These are phyloP conservation scores for Fissipunctia ypsillon DNA, from an alignment of 2,888 invertebrate species.

Conservation along the genomic window DNA sequence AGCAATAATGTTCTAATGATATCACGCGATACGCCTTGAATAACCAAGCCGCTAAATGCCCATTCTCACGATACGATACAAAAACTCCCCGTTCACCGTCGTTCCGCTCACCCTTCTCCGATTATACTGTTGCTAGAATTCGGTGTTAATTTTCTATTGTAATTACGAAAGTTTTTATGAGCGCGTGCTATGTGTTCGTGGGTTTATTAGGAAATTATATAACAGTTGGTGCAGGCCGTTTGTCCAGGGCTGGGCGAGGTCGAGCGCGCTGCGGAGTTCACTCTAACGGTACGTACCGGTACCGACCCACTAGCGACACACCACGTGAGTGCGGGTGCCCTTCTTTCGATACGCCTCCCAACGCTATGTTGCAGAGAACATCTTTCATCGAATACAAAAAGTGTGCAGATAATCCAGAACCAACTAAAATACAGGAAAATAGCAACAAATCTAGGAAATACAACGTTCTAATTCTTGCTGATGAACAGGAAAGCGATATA, in stretches of 20 bases:
- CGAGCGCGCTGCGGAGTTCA: slow-evolving; percentile 70
- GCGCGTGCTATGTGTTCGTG: slow-evolving; percentile 69
- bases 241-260: slow-evolving; percentile 64
- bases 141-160: slow-evolving; percentile 75
- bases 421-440: too few species aligned
- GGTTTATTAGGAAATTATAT: slow-evolving; percentile 69
- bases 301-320: slow-evolving; percentile 68
- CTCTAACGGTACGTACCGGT: slow-evolving; percentile 82
- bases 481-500: too few species aligned
- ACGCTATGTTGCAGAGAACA: too few species aligned
- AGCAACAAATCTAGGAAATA: too few species aligned
- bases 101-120: slow-evolving; percentile 72
- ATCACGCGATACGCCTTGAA: slow-evolving; percentile 82
- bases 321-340: slow-evolving; percentile 68
- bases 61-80: slow-evolving; percentile 78
- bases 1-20: slow-evolving; percentile 83
- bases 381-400: too few species aligned
- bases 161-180: slow-evolving; percentile 76
- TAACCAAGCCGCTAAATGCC: slow-evolving; percentile 81
- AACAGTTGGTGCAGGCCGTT: slow-evolving; percentile 64
- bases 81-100: slow-evolving; percentile 64
- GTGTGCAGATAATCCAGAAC: too few species aligned
- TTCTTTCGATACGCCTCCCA: slow-evolving; percentile 65
- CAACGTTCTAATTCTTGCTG: too few species aligned
- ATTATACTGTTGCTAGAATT: slow-evolving; percentile 74